Conservation (phyloP, 2,113 vertebrate genomes). For the Phaethon lepturus region DNA sequence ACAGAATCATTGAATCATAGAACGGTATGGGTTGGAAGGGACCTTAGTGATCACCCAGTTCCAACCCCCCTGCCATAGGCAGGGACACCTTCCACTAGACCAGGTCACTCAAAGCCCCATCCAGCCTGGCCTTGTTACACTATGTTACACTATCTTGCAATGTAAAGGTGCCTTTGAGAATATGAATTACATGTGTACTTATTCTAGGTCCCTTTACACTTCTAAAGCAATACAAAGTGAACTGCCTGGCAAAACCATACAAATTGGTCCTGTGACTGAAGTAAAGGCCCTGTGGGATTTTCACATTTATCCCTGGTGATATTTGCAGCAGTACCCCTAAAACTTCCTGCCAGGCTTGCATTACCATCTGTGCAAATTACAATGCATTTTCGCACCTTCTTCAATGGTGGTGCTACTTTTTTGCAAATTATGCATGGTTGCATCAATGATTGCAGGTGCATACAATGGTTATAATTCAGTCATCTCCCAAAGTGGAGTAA, state of each 20-base stretch:
- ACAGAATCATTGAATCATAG: not conserved
- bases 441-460: not conserved
- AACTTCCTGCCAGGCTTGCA: conserved; percentile 25
- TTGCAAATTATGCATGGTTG: not conserved
- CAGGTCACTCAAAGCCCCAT: no score
- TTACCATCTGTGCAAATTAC: conserved; percentile 28
- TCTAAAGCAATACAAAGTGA: not conserved
- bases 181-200: not conserved
- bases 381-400: not conserved
- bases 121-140: no score
- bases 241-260: not conserved
- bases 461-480: not conserved
- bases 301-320: not conserved
- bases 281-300: conserved; percentile 10
- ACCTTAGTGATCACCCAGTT: no score
- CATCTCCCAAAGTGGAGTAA: not conserved
- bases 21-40: no score
- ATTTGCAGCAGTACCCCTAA: not conserved
- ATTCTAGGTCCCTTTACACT: not conserved
- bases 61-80: no score
- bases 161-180: conserved; percentile 9
- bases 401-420: not conserved
- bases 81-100: no score
- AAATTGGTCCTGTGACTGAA: conserved; percentile 15
- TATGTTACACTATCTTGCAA: not conserved